These are phyloP conservation scores for Drosophila prosaltans DNA, from an alignment of 1,140 invertebrate species.

Conservation along the genomic window DNA sequence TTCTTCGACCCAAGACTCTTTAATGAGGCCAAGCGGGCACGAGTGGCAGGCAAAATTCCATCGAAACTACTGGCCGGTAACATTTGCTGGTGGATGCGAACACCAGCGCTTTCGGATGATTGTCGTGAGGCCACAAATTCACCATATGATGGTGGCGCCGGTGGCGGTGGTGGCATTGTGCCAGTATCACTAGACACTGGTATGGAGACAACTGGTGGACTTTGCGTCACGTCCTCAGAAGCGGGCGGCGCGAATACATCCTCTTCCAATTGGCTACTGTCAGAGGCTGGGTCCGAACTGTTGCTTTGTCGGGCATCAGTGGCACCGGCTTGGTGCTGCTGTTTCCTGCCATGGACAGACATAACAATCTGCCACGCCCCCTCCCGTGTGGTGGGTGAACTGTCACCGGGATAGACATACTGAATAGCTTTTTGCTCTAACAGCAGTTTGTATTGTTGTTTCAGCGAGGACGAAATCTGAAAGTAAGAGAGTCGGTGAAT, in stretches of 20 bases:
- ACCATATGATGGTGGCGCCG: conserved; percentile 59
- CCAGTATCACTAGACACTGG: conserved; percentile 15
- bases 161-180: conserved; percentile 38
- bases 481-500: background rate
- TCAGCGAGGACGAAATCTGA: conserved; percentile 88
- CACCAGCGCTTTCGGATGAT: conserved; percentile 27
- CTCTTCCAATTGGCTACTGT: conserved; percentile 73
- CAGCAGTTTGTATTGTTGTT: conserved; percentile 86
- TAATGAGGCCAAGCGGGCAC: conserved; percentile 86
- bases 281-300: conserved; percentile 77
- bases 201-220: conserved; percentile 26
- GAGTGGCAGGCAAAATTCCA: conserved; percentile 83
- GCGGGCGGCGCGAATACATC: conserved; percentile 71
- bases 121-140: conserved; percentile 46
- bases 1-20: conserved; percentile 88
- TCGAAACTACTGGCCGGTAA: conserved; percentile 57
- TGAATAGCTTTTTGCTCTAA: conserved; percentile 86
- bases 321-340: conserved; percentile 11
- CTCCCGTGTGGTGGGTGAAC: conserved; percentile 63
- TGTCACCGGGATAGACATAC: conserved; percentile 85
- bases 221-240: conserved; percentile 47
- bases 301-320: conserved; percentile 67
- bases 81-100: conserved; percentile 70
- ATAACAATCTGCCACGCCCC: conserved; percentile 83
- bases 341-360: conserved; percentile 63